phyloP scores from a whole-genome alignment of 2,888 invertebrate genomes.

The Junonia oenone region DNA sequence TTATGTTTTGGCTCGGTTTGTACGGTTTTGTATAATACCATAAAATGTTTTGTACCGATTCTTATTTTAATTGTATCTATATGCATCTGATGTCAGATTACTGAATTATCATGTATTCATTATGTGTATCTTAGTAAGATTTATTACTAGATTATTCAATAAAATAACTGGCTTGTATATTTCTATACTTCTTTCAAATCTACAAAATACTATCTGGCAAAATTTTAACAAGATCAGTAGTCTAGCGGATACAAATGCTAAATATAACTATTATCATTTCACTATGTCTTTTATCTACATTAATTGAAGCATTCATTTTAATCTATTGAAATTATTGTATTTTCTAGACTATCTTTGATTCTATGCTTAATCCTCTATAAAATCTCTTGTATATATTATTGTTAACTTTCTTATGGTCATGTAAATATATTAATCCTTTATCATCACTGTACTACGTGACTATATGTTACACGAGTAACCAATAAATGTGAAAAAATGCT shows the following conservation, averaged over 20 bases:
- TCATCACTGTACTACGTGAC: slow-evolving; percentile 56
- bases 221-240: slow-evolving; percentile 1
- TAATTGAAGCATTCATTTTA: slow-evolving; percentile 12
- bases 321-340: slow-evolving; percentile 19
- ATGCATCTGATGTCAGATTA: neutral
- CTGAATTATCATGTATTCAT: neutral
- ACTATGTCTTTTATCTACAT: slow-evolving; percentile 9
- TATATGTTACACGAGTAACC: slow-evolving; percentile 61
- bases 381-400: slow-evolving; percentile 29
- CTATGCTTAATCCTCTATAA: slow-evolving; percentile 25
- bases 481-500: slow-evolving; percentile 75
- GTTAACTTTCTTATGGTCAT: slow-evolving; percentile 23
- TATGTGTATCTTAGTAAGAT: neutral
- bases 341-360: slow-evolving; percentile 20
- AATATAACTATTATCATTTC: neutral
- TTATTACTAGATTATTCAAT: neutral
- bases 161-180: slow-evolving; percentile 1
- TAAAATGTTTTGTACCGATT: neutral
- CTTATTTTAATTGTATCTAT: neutral
- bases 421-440: slow-evolving; percentile 43
- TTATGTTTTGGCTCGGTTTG: neutral
- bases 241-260: neutral
- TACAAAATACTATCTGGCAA: neutral
- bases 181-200: neutral
- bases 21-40: neutral